Conservation (phyloP, 2,888 invertebrate genomes). For the Serrognathus titanus region DNA sequence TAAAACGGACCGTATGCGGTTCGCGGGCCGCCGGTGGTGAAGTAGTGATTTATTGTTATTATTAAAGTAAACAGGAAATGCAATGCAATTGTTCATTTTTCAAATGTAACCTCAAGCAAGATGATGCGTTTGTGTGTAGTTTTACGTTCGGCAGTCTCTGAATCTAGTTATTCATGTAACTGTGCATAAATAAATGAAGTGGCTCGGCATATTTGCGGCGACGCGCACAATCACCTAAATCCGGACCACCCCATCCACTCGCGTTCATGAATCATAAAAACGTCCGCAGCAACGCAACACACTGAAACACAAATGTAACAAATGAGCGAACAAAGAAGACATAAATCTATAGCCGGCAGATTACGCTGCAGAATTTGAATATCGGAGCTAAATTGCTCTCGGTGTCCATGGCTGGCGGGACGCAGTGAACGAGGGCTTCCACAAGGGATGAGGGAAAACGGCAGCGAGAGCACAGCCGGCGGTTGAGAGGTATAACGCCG, state of each 20-base stretch:
- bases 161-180: background rate
- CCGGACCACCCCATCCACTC: background rate
- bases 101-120: too few relatives aligned
- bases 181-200: background rate
- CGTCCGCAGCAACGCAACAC: slow-evolving; percentile 5
- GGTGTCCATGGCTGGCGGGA: slow-evolving; percentile 24
- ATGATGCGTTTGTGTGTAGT: background rate
- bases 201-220: background rate
- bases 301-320: slow-evolving; percentile 22
- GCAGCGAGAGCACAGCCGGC: slow-evolving; percentile 23
- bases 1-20: too few relatives aligned
- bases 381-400: slow-evolving; percentile 32
- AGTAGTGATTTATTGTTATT: too few relatives aligned
- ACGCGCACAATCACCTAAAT: background rate
- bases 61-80: too few relatives aligned
- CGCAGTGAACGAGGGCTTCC: slow-evolving; percentile 8
- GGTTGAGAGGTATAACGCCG: slow-evolving; percentile 19
- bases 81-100: too few relatives aligned
- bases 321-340: slow-evolving; percentile 32
- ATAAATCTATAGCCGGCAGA: slow-evolving; percentile 32
- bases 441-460: slow-evolving; percentile 13
- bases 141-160: background rate
- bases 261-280: slow-evolving; percentile 2
- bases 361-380: slow-evolving; percentile 34
- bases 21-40: too few relatives aligned